Evolutionary conservation across 2,888 invertebrate species (phyloP), one percentile per base, ranked within the genome.

Genomic region (Torymus tubicola): DNA sequence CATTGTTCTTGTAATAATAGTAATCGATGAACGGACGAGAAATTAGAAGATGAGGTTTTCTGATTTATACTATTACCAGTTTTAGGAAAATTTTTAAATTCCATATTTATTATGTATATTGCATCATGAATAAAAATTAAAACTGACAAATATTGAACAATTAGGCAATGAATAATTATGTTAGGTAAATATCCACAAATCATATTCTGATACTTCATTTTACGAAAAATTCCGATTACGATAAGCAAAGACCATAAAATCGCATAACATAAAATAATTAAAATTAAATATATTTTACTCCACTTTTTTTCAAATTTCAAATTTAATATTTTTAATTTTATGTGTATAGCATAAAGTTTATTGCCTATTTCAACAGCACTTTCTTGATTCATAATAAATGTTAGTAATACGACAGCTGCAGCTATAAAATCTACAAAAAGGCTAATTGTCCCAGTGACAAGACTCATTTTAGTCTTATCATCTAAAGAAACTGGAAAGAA

Each of bases 41-140:
- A 31, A 31, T 31, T 31, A 31, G 2, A 5, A 31, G 31, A 31
- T 31, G 31, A 31, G 3, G 31, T 31, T 31, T 31, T 31, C 31
- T 31, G 31, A 31, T 2, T 31, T 31, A 31, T 31, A 31, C 5
- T 5, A 31, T 31, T 31, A 31, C 31, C 1, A 42, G 64, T n/a
- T 21, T 64, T 24, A 63, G 42, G 8, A 4, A 14, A 42, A 18
- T 67, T 67, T 67, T 67, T 11, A 67, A 67, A 67, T 53, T 67
- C 52, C 2, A 21, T 21, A n/a, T 67, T 67, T 52, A 67, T 53
- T 1, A 12, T 12, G 16, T 53, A 18, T 14, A 53, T 14, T 2
- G 53, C 13, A 18, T n/a, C 53, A 18, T 67, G 12, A 11, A 67
- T 67, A 4, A 3, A 53, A 53, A 21, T 52, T 12, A 53, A 12